Conservation (phyloP, 2,113 vertebrate species). For the Myodes glareolus region DNA sequence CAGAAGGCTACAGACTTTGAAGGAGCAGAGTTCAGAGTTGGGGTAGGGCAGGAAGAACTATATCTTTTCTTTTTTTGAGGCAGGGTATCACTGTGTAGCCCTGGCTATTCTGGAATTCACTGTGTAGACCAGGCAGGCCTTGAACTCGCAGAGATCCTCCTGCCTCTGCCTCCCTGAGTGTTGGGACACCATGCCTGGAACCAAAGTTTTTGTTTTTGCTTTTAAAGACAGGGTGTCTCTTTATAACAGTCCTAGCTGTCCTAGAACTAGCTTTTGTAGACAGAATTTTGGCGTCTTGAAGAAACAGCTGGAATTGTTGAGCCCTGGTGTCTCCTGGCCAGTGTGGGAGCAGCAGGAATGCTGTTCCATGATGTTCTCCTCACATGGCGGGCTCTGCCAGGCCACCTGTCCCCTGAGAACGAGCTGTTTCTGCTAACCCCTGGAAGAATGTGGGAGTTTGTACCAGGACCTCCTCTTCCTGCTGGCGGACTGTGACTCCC, state of each 20-base stretch:
- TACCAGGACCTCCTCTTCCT: neutral
- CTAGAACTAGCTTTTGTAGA: too few species aligned
- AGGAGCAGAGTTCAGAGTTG: neutral
- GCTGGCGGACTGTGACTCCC: neutral
- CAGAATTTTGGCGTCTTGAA: neutral
- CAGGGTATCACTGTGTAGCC: neutral
- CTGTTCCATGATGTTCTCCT: neutral
- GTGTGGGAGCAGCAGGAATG: neutral
- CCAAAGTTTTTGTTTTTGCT: neutral
- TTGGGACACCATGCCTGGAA: neutral
- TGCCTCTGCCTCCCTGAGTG: neutral
- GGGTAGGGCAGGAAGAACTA: neutral
- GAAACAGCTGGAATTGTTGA: neutral
- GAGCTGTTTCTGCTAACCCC: neutral
- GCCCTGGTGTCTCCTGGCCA: neutral
- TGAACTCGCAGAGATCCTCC: neutral
- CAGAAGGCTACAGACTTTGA: neutral
- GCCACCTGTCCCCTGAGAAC: neutral
- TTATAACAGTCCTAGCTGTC: too few species aligned
- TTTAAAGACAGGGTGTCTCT: too few species aligned
- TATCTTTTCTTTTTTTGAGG: neutral
- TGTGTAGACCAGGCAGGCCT: neutral
- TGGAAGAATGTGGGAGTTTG: neutral
- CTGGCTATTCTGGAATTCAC: neutral
- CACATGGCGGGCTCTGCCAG: neutral